These are phyloP conservation scores for Lophotis ruficrista DNA, from an alignment of 2,113 vertebrate species.

Conservation along the genomic window DNA sequence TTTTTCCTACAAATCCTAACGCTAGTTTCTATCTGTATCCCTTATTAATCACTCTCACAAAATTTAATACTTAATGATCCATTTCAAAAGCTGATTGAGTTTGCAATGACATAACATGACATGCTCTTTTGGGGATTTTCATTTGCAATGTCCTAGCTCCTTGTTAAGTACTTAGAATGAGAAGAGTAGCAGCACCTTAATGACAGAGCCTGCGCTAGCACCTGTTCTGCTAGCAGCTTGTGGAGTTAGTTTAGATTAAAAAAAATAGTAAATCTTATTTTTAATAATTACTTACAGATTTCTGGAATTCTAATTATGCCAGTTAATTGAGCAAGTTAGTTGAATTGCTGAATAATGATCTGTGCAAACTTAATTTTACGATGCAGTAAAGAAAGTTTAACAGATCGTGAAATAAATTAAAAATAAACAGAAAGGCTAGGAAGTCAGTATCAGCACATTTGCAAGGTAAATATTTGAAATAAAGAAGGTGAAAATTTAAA, in stretches of 20 bases:
- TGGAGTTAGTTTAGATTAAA: background rate
- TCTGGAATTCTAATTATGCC: constrained; percentile 14
- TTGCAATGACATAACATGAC: background rate
- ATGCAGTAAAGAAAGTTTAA: background rate
- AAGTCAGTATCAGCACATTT: background rate
- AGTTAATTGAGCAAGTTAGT: constrained; percentile 12
- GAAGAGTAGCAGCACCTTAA: background rate
- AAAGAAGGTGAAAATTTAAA: background rate
- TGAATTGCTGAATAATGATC: background rate
- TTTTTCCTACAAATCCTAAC: background rate
- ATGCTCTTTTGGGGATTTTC: background rate
- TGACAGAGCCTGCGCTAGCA: background rate
- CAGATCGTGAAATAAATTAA: constrained; percentile 7
- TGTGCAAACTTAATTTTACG: constrained; percentile 3
- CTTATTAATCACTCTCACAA: background rate
- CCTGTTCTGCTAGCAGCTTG: background rate
- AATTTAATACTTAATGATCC: background rate
- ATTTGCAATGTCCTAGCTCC: background rate
- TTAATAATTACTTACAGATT: constrained; percentile 28
- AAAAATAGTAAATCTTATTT: background rate
- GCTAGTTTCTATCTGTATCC: background rate
- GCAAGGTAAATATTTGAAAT: background rate
- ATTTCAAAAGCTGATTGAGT: background rate
- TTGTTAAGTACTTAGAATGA: background rate
- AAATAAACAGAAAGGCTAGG: background rate